Percentiles rank a stretch among this genome's conserved stretches.
phyloP scores from a whole-genome alignment of 2,113 vertebrate species.

The Grantiella picta region DNA sequence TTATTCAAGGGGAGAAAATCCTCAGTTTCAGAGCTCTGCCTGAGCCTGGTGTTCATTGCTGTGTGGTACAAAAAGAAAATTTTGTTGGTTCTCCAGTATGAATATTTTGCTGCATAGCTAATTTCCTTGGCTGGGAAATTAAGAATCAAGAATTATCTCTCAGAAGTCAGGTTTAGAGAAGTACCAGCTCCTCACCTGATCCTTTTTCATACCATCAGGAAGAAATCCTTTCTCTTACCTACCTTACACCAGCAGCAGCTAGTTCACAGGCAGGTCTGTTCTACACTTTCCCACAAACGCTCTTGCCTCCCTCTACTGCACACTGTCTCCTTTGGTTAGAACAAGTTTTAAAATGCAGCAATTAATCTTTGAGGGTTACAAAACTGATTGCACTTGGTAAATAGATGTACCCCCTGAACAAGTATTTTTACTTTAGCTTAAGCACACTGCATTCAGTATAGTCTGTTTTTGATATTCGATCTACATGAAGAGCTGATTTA shows the following conservation, averaged over 20 bases:
- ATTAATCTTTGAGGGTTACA: background rate
- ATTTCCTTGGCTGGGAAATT: background rate
- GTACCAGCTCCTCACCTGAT: background rate
- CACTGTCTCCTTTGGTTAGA: background rate
- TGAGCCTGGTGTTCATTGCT: background rate
- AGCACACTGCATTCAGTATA: background rate
- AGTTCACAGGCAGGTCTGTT: background rate
- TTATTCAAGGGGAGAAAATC: background rate
- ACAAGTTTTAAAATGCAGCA: background rate
- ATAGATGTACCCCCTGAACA: background rate
- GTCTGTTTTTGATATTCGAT: accelerated
- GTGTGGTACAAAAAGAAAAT: background rate
- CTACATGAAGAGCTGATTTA: background rate
- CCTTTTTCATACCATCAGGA: background rate
- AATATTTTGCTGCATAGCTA: background rate
- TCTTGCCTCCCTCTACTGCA: background rate
- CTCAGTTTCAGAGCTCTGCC: background rate
- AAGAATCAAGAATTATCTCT: background rate
- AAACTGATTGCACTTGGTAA: background rate
- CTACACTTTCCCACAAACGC: background rate
- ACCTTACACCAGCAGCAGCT: background rate
- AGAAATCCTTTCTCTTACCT: background rate
- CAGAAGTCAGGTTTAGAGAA: background rate
- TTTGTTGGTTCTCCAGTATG: background rate
- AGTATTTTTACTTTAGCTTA: background rate